Percentiles rank a stretch among this genome's conserved stretches.
These are phyloP conservation scores for Emydocephalus ijimae DNA, from an alignment of 2,113 vertebrate species.

Conservation along the genomic window DNA sequence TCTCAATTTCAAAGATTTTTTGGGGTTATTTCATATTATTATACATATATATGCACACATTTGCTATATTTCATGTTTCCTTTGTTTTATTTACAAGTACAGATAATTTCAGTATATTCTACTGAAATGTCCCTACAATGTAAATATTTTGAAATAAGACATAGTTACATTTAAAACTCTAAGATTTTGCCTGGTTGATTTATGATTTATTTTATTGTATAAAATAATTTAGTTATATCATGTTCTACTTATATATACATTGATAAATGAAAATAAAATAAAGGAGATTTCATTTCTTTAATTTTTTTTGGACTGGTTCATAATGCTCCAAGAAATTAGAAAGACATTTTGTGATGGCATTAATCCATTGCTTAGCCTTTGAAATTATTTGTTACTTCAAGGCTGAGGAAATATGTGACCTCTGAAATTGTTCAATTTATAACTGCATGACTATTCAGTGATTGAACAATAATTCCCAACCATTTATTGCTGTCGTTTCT, in stretches of 20 bases:
- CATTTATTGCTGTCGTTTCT: conserved; percentile 35
- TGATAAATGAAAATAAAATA: conserved; percentile 50
- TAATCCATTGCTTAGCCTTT: conserved; percentile 31
- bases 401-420: neutral
- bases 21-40: neutral
- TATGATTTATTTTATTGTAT: conserved; percentile 64
- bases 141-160: conserved; percentile 52
- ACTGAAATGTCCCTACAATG: conserved; percentile 34
- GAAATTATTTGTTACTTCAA: neutral
- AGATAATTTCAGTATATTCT: conserved; percentile 19
- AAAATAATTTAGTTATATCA: conserved; percentile 62
- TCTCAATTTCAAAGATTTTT: neutral
- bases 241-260: conserved; percentile 47
- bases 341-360: conserved; percentile 47
- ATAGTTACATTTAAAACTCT: conserved; percentile 54
- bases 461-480: neutral
- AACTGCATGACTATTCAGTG: neutral
- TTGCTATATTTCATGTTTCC: neutral
- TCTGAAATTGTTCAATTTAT: neutral
- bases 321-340: conserved; percentile 42
- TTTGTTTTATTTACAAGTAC: conserved; percentile 9
- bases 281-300: conserved; percentile 58
- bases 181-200: conserved; percentile 60
- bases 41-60: neutral
- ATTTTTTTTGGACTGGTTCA: conserved; percentile 47